phyloP scores from a whole-genome alignment of 1,140 invertebrate genomes.

The Polyergus mexicanus region DNA sequence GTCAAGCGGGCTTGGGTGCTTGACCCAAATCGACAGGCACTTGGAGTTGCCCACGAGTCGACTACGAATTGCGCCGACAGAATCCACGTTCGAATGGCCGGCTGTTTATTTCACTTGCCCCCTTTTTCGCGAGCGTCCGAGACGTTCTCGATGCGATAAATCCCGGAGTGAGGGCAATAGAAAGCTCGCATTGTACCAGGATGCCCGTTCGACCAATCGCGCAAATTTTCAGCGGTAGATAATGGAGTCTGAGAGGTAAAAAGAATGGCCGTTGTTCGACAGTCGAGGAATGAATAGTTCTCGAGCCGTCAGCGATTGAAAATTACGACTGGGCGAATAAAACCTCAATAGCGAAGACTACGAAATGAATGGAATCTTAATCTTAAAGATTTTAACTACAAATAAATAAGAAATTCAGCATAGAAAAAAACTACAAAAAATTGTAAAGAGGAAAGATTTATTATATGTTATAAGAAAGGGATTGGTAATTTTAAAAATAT shows the following conservation, averaged over 20 bases:
- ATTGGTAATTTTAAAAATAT: background rate
- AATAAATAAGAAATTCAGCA: constrained; percentile 8
- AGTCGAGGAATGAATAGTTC: constrained; percentile 52
- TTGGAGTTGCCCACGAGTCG: constrained; percentile 46
- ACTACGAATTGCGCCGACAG: background rate
- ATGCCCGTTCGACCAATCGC: constrained; percentile 51
- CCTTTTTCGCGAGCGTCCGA: constrained; percentile 33
- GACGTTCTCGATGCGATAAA: constrained; percentile 59
- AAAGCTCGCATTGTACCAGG: constrained; percentile 50
- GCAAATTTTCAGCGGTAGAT: constrained; percentile 54
- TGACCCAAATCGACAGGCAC: constrained; percentile 71
- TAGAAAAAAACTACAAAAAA: background rate
- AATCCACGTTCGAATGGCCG: constrained; percentile 3
- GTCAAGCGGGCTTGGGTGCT: constrained; percentile 56
- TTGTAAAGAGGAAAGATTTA: background rate
- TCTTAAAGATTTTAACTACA: constrained; percentile 9
- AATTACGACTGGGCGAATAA: constrained; percentile 29
- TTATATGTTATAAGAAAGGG: background rate
- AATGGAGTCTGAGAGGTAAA: constrained; percentile 44
- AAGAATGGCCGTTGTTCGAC: constrained; percentile 60
- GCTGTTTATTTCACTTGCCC: constrained; percentile 64
- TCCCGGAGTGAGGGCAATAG: constrained; percentile 33
- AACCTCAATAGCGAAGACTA: constrained; percentile 8
- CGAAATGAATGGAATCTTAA: constrained; percentile 34
- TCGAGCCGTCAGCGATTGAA: constrained; percentile 53